These are phyloP conservation scores for Heterodera filipjevi DNA, from an alignment of 2,888 invertebrate genomes.

Conservation along the genomic window DNA sequence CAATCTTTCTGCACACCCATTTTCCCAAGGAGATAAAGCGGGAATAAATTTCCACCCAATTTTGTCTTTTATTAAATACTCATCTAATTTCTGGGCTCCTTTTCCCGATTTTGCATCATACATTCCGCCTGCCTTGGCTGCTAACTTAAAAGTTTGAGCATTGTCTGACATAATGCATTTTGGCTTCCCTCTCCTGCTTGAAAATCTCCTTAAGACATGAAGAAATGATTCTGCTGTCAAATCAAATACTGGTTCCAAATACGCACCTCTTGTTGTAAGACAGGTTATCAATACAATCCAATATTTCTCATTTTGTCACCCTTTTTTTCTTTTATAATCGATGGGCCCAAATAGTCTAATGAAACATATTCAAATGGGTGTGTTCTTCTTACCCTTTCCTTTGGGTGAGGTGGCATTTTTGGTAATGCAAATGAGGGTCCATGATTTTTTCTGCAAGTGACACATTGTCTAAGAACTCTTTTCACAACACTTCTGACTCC, in stretches of 20 bases:
- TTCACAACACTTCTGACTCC: too few relatives aligned
- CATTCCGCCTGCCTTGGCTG: slow-evolving; percentile 15
- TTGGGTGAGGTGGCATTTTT: slow-evolving; percentile 63
- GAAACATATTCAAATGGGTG: slow-evolving; percentile 61
- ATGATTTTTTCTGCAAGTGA: slow-evolving; percentile 53
- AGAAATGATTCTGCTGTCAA: slow-evolving; percentile 59
- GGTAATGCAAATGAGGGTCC: slow-evolving; percentile 49
- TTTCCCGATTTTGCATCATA: neutral
- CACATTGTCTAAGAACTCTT: slow-evolving; percentile 54
- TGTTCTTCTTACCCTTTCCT: slow-evolving; percentile 53
- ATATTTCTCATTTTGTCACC: slow-evolving; percentile 39
- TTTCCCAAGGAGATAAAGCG: slow-evolving; percentile 20
- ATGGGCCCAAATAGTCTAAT: slow-evolving; percentile 66
- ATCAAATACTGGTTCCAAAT: slow-evolving; percentile 65
- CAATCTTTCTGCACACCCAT: slow-evolving; percentile 17
- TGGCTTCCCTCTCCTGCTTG: slow-evolving; percentile 63
- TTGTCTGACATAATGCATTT: slow-evolving; percentile 62
- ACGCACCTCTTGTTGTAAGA: slow-evolving; percentile 65
- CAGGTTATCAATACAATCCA: slow-evolving; percentile 67
- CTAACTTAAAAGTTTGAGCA: slow-evolving; percentile 65
- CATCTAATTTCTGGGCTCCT: neutral
- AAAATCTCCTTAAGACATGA: too few relatives aligned
- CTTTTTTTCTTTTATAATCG: slow-evolving; percentile 47
- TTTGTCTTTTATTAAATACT: neutral
- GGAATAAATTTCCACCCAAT: slow-evolving; percentile 12